Evolutionary conservation across 2,797 vertebrate species (phyloP).

Genomic region (Etheostoma perlongum): DNA sequence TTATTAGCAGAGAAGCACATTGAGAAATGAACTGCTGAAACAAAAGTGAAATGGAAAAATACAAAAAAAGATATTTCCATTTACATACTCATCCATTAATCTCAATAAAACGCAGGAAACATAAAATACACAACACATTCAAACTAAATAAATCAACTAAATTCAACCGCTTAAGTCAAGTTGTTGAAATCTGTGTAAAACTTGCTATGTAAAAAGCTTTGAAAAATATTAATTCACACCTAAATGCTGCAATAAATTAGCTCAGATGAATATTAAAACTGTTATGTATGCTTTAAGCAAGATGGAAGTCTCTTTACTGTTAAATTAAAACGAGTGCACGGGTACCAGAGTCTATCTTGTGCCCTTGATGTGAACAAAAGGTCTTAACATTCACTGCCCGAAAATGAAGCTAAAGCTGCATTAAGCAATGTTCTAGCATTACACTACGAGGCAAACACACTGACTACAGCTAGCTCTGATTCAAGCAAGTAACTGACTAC

Average conservation of each 20-base stretch:
- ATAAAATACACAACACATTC: slow-evolving; percentile 31
- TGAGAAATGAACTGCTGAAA: slow-evolving; percentile 8
- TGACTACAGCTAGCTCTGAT: slow-evolving; percentile 56
- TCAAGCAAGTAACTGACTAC: slow-evolving; percentile 80
- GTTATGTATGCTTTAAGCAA: slow-evolving; percentile 40
- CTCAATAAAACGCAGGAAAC: slow-evolving; percentile 28
- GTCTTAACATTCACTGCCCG: slow-evolving; percentile 43
- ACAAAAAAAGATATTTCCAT: slow-evolving; percentile 9
- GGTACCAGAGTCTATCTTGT: slow-evolving; percentile 37
- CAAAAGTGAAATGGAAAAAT: slow-evolving; percentile 4
- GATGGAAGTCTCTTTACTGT: slow-evolving; percentile 33
- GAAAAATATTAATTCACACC: slow-evolving; percentile 16
- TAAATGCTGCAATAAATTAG: slow-evolving; percentile 50
- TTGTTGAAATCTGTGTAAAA: slow-evolving; percentile 49
- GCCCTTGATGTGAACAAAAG: slow-evolving; percentile 43
- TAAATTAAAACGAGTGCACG: slow-evolving; percentile 37
- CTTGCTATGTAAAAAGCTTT: slow-evolving; percentile 57
- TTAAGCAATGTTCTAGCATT: slow-evolving; percentile 64
- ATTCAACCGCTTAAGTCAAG: slow-evolving; percentile 38
- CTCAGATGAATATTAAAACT: slow-evolving; percentile 42
- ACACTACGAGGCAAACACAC: slow-evolving; percentile 32
- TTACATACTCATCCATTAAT: slow-evolving; percentile 20
- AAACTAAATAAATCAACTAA: slow-evolving; percentile 38
- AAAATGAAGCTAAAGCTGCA: slow-evolving; percentile 72
- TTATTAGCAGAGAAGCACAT: neutral